A percentile compares a stretch with the other conserved stretches of the same genome.
Evolutionary conservation across 1,140 invertebrate genomes (phyloP).

Genomic region (Ostrea denselamellosa): DNA sequence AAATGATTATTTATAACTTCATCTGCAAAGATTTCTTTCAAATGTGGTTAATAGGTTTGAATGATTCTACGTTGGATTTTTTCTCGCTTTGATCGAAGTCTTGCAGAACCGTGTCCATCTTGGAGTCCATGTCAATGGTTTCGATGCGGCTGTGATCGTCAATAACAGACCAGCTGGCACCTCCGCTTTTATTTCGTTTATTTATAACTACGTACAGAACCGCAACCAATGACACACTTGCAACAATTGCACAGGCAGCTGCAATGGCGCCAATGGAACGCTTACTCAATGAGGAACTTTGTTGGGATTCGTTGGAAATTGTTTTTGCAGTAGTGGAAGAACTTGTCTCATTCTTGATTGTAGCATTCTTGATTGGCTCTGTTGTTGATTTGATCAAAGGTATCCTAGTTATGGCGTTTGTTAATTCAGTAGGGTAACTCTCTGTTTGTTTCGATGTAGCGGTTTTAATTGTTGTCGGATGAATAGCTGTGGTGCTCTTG

Average conservation of each 20-base stretch:
- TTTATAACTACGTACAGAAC: not conserved
- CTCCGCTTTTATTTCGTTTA: slow-evolving; percentile 2
- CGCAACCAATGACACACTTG: not conserved
- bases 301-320: not conserved
- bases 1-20: not conserved
- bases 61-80: not conserved
- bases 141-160: slow-evolving; percentile 11
- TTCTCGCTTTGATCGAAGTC: not conserved
- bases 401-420: not conserved
- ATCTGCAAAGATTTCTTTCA: not conserved
- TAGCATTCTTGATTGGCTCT: not conserved
- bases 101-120: not conserved
- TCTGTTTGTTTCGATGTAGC: not conserved
- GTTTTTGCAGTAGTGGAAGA: not conserved
- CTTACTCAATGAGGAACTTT: not conserved
- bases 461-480: not conserved
- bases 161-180: not conserved
- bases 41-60: not conserved
- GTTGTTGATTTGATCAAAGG: not conserved
- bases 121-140: not conserved
- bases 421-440: no score
- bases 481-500: not conserved
- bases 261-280: slow-evolving; percentile 28
- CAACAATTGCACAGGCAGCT: not conserved
- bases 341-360: not conserved